Percentiles rank a stretch among this genome's conserved stretches.
phyloP scores from a whole-genome alignment of 2,797 vertebrate genomes.

The Todus mexicanus region DNA sequence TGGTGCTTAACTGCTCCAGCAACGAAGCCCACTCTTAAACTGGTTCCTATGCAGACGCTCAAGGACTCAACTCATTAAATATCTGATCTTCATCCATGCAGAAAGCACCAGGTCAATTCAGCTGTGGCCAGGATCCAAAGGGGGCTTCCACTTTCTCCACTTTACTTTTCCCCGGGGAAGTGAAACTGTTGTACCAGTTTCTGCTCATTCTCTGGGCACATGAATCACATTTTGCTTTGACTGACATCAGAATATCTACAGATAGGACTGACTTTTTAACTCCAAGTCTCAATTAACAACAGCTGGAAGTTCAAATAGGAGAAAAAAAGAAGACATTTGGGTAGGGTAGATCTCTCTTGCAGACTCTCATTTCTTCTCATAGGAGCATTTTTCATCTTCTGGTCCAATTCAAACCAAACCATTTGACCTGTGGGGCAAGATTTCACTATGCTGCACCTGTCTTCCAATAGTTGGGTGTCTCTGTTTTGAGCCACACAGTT shows the following conservation, averaged over 20 bases:
- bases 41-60: neutral
- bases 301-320: neutral
- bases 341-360: neutral
- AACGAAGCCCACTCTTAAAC: neutral
- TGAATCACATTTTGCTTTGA: neutral
- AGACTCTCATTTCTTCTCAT: neutral
- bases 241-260: neutral
- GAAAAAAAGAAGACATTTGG: neutral
- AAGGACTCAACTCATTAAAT: neutral
- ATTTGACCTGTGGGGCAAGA: neutral
- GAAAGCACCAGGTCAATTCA: neutral
- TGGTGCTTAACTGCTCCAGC: neutral
- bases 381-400: neutral
- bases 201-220: neutral
- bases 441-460: neutral
- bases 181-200: neutral
- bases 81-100: neutral
- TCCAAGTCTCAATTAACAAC: neutral
- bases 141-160: neutral
- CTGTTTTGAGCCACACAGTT: neutral
- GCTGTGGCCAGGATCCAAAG: neutral
- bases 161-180: neutral
- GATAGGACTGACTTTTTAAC: neutral
- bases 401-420: neutral
- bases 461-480: neutral